phyloP scores from a whole-genome alignment of 2,797 vertebrate genomes.

The Pempheris klunzingeri region DNA sequence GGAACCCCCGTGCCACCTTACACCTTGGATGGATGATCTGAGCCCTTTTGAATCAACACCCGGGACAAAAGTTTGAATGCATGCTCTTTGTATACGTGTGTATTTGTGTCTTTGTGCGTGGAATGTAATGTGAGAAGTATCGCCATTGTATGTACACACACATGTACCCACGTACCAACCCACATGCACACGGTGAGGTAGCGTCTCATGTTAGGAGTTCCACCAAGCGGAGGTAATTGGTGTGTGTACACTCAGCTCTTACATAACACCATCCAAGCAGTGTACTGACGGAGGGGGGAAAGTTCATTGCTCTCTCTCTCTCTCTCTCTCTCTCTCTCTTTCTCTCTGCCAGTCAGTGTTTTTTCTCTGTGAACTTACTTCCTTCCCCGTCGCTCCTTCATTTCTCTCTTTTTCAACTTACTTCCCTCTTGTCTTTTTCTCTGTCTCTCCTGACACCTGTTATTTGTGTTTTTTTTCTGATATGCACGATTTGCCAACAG shows the following conservation, averaged over 20 bases:
- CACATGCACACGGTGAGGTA: conserved; percentile 35
- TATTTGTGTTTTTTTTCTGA: conserved; percentile 14
- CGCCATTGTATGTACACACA: conserved; percentile 41
- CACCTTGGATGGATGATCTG: conserved; percentile 55
- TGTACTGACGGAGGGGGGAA: conserved; percentile 70
- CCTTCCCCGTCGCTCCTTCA: conserved; percentile 62
- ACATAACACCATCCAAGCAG: conserved; percentile 74
- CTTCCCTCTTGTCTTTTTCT: conserved; percentile 26
- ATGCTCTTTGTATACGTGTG: conserved; percentile 23
- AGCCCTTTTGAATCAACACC: conserved; percentile 45
- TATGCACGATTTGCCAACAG: background rate
- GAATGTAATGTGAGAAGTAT: conserved; percentile 52
- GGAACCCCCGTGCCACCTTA: conserved; percentile 61
- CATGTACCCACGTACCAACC: conserved; percentile 17
- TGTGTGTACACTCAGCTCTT: conserved; percentile 75
- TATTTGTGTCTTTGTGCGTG: conserved; percentile 40
- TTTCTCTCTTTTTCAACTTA: conserved; percentile 58
- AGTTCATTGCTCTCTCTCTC: conserved; percentile 66
- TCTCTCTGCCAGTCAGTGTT: conserved; percentile 61
- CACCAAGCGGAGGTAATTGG: conserved; percentile 74
- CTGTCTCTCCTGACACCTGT: conserved; percentile 35
- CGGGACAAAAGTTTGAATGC: conserved; percentile 54
- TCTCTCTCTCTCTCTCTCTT: conserved; percentile 47
- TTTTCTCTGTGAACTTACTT: conserved; percentile 70
- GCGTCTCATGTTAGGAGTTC: conserved; percentile 69